Evolutionary conservation across 2,113 vertebrate species (phyloP).

Genomic region (Megaptera novaeangliae): DNA sequence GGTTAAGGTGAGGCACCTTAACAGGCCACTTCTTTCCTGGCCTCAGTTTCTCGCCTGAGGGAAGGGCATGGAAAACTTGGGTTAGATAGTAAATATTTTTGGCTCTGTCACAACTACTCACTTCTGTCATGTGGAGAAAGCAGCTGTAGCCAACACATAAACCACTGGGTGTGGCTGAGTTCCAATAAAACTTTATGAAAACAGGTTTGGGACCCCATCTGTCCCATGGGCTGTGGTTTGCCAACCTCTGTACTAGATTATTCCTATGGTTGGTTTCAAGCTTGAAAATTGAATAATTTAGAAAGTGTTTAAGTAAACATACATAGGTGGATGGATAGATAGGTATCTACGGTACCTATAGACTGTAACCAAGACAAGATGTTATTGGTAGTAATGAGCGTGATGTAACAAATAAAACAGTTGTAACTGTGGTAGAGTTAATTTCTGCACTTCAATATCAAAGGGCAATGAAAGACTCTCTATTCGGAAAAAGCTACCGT

Average conservation of each 20-base stretch:
- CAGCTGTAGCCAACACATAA: background rate
- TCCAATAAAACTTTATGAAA: slow-evolving; percentile 49
- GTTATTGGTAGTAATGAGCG: background rate
- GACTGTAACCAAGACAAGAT: background rate
- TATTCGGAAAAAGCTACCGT: slow-evolving; percentile 43
- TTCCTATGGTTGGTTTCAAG: background rate
- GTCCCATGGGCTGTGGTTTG: background rate
- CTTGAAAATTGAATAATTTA: background rate
- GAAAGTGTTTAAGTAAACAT: background rate
- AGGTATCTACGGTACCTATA: background rate
- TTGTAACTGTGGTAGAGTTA: background rate
- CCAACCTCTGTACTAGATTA: background rate
- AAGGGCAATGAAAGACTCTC: background rate
- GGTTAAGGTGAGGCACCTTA: no score
- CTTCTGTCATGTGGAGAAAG: background rate
- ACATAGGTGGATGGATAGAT: background rate
- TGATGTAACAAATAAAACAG: background rate
- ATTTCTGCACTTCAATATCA: slow-evolving; percentile 27
- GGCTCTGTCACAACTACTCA: background rate
- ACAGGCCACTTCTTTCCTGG: background rate
- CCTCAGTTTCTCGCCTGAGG: background rate
- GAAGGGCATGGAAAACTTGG: background rate
- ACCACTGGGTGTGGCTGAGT: background rate
- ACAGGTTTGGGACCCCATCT: background rate
- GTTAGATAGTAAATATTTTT: background rate